phyloP scores from a whole-genome alignment of 2,113 vertebrate species.

The Sturnira hondurensis region DNA sequence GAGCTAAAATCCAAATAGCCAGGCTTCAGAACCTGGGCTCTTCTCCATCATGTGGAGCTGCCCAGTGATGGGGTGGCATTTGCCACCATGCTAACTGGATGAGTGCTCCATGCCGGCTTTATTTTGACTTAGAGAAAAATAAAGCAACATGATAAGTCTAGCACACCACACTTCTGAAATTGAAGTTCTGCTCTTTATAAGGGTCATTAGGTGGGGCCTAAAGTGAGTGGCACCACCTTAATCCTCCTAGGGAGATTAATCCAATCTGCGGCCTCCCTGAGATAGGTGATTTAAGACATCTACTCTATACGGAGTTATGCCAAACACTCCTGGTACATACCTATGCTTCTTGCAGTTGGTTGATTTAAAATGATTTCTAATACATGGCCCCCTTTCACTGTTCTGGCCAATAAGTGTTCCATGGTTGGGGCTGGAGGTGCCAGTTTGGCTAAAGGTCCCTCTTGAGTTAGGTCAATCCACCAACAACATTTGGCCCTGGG shows the following conservation, averaged over 20 bases:
- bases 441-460: too few species aligned
- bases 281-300: neutral
- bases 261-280: neutral
- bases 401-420: neutral
- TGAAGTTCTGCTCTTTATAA: neutral
- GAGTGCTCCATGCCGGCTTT: neutral
- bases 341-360: neutral
- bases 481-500: neutral
- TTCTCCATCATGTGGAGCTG: neutral
- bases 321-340: neutral
- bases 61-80: neutral
- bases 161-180: neutral
- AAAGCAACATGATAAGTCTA: neutral
- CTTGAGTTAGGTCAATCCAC: neutral
- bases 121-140: neutral
- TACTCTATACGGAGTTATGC: neutral
- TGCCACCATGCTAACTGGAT: neutral
- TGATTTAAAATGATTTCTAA: neutral
- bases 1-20: neutral
- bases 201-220: neutral
- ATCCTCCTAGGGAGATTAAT: neutral
- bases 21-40: neutral
- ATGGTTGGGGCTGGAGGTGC: neutral
- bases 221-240: neutral
- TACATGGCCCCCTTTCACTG: neutral